Base-by-base conservation (phyloP, 1,140 invertebrate species). In the Papilio machaon region DNA sequence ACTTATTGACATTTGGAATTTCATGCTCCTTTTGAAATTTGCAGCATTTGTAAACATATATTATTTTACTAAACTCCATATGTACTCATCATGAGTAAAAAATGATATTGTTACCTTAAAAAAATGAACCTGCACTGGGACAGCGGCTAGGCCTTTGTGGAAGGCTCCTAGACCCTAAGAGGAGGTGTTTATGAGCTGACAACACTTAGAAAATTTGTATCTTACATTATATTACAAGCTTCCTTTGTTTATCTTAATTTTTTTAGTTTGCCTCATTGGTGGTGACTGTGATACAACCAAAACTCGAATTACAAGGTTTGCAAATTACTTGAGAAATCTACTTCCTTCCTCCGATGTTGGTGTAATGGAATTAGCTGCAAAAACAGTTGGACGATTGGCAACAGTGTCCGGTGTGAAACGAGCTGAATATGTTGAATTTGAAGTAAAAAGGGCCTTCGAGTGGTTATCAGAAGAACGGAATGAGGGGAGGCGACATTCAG, bases 321-420 rank as follows among this genome's bases (percentile, higher is more conserved):
- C 98, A 0, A 99, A 99, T 94, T 99, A 99, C 85, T 94, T 99
- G 13, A 96, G 98, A 79, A 99, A 98, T 91, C 94, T 99, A 30
- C 93, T 99, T 49, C 98, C 98, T 15, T 99, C 98, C 10, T 97
- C 96, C 84, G 99, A 99, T 95, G 97, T 97, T 1, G 97, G 97
- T 58, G 98, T 99, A 0, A 99, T 99, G 97, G 98, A 99, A 95
- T 95, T 99, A 81, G 98, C 98, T n/a, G 98, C 98, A 17, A 98
- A 98, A 90, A 99, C 99, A 10, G 97, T 99, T 83, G 99, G 98
- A 0, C 97, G 98, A 84, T 94, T 99, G 73, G 98, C 98, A 3
- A 95, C 98, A 15, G 97, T 98, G 9, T 99, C 98, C 23, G 99
- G 98, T 17, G 98, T 98, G 0, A 98, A 98, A 91, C 97, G 98